Percentiles rank a stretch among this genome's conserved stretches.
Evolutionary conservation across 2,797 vertebrate genomes (phyloP).

Genomic region (Eupleurogrammus muticus): DNA sequence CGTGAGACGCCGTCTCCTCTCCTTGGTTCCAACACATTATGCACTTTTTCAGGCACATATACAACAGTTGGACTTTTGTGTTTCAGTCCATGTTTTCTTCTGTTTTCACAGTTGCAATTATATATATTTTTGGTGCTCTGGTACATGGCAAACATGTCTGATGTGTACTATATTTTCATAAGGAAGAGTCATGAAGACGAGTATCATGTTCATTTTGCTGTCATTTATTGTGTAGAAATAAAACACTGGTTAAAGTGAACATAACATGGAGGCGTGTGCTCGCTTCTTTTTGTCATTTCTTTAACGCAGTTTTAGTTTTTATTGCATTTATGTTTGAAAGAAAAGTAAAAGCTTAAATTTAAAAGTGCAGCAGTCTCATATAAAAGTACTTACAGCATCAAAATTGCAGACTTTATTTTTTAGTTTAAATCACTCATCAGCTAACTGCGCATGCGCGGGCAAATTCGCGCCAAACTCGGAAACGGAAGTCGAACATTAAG

Average conservation of each 20-base stretch:
- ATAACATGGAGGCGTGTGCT: conserved; percentile 47
- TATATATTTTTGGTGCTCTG: conserved; percentile 82
- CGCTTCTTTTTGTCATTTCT: conserved; percentile 35
- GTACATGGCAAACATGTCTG: conserved; percentile 80
- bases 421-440: too few species aligned
- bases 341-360: too few species aligned
- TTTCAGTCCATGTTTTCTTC: conserved; percentile 70
- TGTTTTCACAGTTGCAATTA: conserved; percentile 79
- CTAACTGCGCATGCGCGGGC: too few species aligned
- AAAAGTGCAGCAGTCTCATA: too few species aligned
- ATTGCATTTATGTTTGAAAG: neutral
- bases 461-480: too few species aligned
- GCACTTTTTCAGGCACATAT: conserved; percentile 83
- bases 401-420: too few species aligned
- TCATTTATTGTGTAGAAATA: conserved; percentile 88
- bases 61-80: conserved; percentile 74
- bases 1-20: conserved; percentile 65
- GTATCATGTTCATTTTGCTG: conserved; percentile 85
- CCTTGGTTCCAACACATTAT: conserved; percentile 74
- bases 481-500: too few species aligned
- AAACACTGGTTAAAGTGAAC: conserved; percentile 85
- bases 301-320: neutral
- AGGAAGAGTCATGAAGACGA: conserved; percentile 80
- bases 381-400: too few species aligned
- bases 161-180: conserved; percentile 84